Base-by-base conservation (phyloP, 1,140 invertebrate species). In the Drosophila auraria region DNA sequence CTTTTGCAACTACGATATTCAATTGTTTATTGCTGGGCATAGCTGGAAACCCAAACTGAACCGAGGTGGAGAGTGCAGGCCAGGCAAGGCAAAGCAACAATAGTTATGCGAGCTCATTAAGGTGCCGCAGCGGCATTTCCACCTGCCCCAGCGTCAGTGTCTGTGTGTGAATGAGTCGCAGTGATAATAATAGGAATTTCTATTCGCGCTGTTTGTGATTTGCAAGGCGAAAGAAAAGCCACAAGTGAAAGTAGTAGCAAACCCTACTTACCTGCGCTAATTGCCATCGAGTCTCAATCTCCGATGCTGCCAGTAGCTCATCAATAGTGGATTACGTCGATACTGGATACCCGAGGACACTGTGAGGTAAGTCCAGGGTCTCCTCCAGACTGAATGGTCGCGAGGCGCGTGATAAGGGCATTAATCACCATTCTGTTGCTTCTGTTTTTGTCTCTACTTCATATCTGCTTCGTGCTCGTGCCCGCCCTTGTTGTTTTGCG, bases 181-280 rank as follows among this genome's bases (percentile, higher is more conserved):
- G 40, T 58, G 74, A 74, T 72, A 78, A 73, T 71, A 79, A 76
- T 80, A 78, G 76, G 71, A 70, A 83, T 78, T 71, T 80, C 73
- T 80, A 63, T 79, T 82, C 56, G 57, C 72, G 51, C 54, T 51
- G 33, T 62, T 56, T 68, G 65, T 81, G 83, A 78, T 78, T 87
- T 81, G 49, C 68, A 83, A 56, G 25, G 56, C 44, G 56, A 49
- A 65, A 78, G 63, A 53, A 72, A 78, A 79, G 61, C 72, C 59
- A 63, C 63, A 69, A 84, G 84, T 89, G 86, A 89, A 87, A 87
- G 84, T 83, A 62, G 61, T 27, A 72, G 30, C 33, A 23, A 62
- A 30, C 64, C 27, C 47, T 70, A 30, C 49, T 45, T 56, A 69
- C 38, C 65, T 27, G 14, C 30, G 38, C 58, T 72, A 79, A 63